Conservation (phyloP, 2,888 invertebrate genomes). For the Limnephilus marmoratus region DNA sequence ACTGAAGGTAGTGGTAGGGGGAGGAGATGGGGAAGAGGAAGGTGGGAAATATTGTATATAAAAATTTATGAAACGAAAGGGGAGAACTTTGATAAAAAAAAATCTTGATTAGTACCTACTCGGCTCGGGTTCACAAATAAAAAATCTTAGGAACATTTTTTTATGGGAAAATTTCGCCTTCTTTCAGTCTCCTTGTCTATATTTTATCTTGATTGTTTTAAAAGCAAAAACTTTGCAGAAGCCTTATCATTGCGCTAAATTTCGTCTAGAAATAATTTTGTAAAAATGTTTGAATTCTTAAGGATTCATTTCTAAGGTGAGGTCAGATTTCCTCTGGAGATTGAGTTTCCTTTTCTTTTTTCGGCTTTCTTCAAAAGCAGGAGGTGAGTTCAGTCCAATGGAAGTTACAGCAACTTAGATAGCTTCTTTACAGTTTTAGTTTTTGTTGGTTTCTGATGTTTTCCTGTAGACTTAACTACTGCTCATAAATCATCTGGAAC, state of each 20-base stretch:
- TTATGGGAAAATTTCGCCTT: slow-evolving; percentile 1
- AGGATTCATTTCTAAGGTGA: slow-evolving; percentile 33
- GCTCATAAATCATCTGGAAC: not conserved
- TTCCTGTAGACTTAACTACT: not conserved
- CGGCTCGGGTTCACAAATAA: not conserved
- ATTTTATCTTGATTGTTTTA: slow-evolving; percentile 38
- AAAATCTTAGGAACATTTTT: not conserved
- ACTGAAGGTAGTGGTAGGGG: no score
- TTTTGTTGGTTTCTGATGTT: not conserved
- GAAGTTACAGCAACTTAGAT: not conserved
- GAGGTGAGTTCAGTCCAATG: not conserved
- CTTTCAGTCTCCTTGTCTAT: slow-evolving; percentile 13
- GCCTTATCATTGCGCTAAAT: slow-evolving; percentile 18
- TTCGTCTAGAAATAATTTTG: slow-evolving; percentile 14
- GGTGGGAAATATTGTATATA: no score
- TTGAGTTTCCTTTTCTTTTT: not conserved
- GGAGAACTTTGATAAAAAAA: not conserved
- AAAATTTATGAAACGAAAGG: not conserved
- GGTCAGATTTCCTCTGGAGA: slow-evolving; percentile 4
- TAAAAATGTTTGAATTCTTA: slow-evolving; percentile 42
- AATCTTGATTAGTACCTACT: not conserved
- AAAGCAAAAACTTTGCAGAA: slow-evolving; percentile 23
- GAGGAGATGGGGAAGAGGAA: no score
- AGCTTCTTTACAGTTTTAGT: not conserved
- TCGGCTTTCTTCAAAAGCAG: not conserved